A percentile compares a stretch with the other conserved stretches of the same genome.
These are phyloP conservation scores for Alouatta palliata DNA, from an alignment of 2,113 vertebrate species.

Conservation along the genomic window DNA sequence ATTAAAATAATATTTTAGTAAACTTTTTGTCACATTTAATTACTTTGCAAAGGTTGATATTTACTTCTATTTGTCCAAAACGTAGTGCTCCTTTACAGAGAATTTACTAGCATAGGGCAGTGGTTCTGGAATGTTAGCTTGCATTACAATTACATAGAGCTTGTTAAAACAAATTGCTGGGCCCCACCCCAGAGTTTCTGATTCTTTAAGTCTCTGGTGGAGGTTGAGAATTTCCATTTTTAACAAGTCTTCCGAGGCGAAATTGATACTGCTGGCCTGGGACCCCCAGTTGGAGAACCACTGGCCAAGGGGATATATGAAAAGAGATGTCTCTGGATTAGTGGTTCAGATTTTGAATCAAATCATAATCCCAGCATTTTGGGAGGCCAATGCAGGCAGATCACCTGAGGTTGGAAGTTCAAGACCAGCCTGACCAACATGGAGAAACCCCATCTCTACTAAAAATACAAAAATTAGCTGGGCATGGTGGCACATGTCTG, in stretches of 20 bases:
- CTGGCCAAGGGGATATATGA: slow-evolving; percentile 51
- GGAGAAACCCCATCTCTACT: too few relatives aligned
- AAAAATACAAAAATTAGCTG: too few relatives aligned
- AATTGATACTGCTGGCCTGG: not conserved
- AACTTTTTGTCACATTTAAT: slow-evolving; percentile 58
- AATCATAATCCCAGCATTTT: not conserved
- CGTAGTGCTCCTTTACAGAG: slow-evolving; percentile 65
- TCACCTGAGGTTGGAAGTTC: too few relatives aligned
- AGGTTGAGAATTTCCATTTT: not conserved
- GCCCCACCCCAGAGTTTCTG: not conserved
- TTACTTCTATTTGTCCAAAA: slow-evolving; percentile 76
- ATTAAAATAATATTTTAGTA: slow-evolving; percentile 48
- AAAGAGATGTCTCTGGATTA: slow-evolving; percentile 75
- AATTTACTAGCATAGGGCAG: not conserved
- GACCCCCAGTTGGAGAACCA: not conserved
- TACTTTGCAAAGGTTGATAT: slow-evolving; percentile 48
- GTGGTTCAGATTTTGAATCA: slow-evolving; percentile 73
- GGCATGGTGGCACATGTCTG: too few relatives aligned
- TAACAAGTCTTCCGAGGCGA: not conserved
- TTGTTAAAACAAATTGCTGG: not conserved
- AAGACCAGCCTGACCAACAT: too few relatives aligned
- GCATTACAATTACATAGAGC: not conserved
- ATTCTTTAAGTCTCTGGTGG: not conserved
- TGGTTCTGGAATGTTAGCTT: not conserved
- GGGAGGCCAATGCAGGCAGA: too few relatives aligned